Percentiles rank a stretch among this genome's conserved stretches.
These are phyloP conservation scores for Auanema sp. DNA, from an alignment of 2,888 invertebrate genomes.

Conservation along the genomic window DNA sequence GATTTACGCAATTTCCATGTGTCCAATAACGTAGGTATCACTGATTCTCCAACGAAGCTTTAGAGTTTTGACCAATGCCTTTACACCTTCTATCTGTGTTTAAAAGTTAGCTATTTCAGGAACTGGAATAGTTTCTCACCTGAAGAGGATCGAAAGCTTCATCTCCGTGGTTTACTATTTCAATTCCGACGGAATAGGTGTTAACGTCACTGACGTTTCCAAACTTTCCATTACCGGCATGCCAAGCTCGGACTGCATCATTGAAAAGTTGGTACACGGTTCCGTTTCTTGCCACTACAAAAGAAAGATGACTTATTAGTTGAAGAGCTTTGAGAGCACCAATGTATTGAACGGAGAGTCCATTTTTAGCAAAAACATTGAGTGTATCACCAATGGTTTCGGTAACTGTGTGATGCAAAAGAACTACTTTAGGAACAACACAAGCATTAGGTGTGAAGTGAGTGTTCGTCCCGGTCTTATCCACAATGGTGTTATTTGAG, in stretches of 20 bases:
- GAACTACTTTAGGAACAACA: constrained; percentile 7
- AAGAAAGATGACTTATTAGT: too few relatives aligned
- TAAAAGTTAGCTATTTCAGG: too few relatives aligned
- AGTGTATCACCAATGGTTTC: constrained; percentile 7
- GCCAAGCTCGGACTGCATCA: constrained; percentile 17
- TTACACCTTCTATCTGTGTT: constrained; percentile 9
- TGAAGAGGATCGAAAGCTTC: constrained; percentile 5
- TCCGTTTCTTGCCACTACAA: constrained; percentile 16
- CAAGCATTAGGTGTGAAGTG: constrained; percentile 9
- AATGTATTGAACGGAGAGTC: constrained; percentile 18
- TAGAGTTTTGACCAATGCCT: constrained; percentile 8
- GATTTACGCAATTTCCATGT: constrained; percentile 13
- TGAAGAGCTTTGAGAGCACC: constrained; percentile 10
- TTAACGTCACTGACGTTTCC: constrained; percentile 12
- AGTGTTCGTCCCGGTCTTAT: constrained; percentile 13
- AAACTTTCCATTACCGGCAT: constrained; percentile 15
- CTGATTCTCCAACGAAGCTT: constrained; percentile 14
- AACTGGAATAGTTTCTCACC: too few relatives aligned
- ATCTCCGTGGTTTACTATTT: constrained; percentile 16
- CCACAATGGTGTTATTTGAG: neutral
- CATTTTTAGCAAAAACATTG: neutral
- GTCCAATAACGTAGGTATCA: constrained; percentile 16
- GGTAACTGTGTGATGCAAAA: constrained; percentile 18
- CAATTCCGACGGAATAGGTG: constrained; percentile 16
- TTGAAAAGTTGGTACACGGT: constrained; percentile 13